Evolutionary conservation across 2,888 invertebrate species (phyloP), one percentile per base, ranked within the genome.

Genomic region (Molorchus minor): DNA sequence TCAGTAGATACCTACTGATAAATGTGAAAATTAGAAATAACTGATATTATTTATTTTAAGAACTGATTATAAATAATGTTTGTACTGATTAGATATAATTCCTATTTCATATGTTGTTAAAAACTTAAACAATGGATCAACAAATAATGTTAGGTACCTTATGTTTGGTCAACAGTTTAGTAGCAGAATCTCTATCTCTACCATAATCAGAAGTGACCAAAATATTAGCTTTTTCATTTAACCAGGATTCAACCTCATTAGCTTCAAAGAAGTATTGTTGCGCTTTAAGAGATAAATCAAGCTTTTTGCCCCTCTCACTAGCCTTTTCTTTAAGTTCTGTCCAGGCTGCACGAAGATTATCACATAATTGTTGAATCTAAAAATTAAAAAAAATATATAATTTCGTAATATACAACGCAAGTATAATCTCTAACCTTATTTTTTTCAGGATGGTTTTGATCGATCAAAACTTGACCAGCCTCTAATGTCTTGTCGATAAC

Each of bases 241-340:
- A 84, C 96, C 96, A 97, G 19, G 91, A 89, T 81, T 97, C 97
- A 62, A 97, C 92, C 81, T 96, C 96, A 41, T 89, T 89, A 8
- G 94, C 93, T 78, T 96, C 95, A 75, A 93, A 93, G 81, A 93
- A 87, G 83, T 93, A 95, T 83, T 96, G 94, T 80, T 97, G 97
- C 7, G 94, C 92, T 75, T 90, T 90, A 54, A 96, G 83, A 0
- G 94, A 93, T 62, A 93, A 85, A 69, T 96, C 96, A 58, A 97
- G 84, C 61, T 91, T 89, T 30, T 86, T 86, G 19, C 88, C 89
- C 40, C 95, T 85, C 64, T 89, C 88, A 20, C 84, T 85, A 0
- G 91, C 89, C 62, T 88, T 88, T 15, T 85, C 83, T 30, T 90
- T 86, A 7, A 95, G 84, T 47, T 90, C 87, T 8, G 84, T 80